Base-by-base conservation (phyloP, 2,113 vertebrate species). In the Steatornis caripensis region DNA sequence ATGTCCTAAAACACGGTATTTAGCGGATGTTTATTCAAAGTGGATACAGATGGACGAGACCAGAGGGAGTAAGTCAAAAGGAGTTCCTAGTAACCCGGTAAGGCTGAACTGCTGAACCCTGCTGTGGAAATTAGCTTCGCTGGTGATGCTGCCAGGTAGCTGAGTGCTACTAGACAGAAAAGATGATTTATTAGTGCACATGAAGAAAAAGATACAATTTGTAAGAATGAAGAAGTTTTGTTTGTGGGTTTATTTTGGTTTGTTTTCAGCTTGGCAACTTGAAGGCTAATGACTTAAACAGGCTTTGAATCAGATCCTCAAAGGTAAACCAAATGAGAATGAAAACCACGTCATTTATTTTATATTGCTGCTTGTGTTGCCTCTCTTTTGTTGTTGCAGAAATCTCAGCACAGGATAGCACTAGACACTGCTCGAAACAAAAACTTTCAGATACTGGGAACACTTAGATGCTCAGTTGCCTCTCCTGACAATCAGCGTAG, bases 31-130 rank as follows among this genome's bases (percentile, higher is more conserved):
- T 92, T 87, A 66, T 87, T 91, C 74, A 72, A 94, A 96, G 86
- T 87, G 77, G 74, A 92, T 91, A 92, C 94, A 94, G 87, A 97
- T 79, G 92, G 80, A 89, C 72, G 24, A 85, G 84, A 87, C 72
- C 53, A 69, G 60, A 71, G 34, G 83, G 60, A 89, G 9, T 10
- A 88, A 78, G 72, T 89, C 72, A 92, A 92, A 81, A 91, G 57
- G 36, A 84, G 53, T 2, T 89, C 37, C 74, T 72, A 75, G 86
- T 87, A 96, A 97, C 74, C n/a, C 57, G 65, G 74, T 91, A 95
- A 84, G 86, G 39, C 2, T 96, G 97, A 96, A 96, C 94, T 96
- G 69, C 86, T 96, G 94, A 97, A 94, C 95, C 49, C 92, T 91
- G 48, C 30, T 90, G 91, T 92, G 89, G 80, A 90, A 97, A 92